Conservation (phyloP, 2,113 vertebrate genomes). For the Microtus oregoni region DNA sequence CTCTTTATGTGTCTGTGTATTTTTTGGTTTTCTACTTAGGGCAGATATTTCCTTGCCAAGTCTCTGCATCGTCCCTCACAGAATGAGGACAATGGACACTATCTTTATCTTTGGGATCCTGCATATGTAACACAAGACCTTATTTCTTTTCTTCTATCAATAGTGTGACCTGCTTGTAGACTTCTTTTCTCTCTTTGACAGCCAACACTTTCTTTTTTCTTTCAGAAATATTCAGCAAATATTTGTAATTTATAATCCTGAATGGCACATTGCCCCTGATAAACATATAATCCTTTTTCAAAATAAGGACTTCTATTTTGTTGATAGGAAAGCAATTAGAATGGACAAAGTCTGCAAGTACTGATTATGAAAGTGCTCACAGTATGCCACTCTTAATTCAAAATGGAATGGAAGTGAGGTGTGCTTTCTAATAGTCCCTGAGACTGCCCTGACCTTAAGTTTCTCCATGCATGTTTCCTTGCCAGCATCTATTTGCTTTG, state of each 20-base stretch:
- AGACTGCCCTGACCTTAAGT: neutral
- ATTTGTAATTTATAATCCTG: neutral
- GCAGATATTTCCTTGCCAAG: neutral
- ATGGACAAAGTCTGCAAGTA: constrained; percentile 27
- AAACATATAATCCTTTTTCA: neutral
- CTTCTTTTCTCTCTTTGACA: neutral
- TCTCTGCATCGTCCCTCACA: neutral
- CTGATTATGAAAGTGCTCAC: neutral
- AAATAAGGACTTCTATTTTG: neutral
- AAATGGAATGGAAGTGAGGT: neutral
- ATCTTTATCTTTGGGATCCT: constrained; percentile 60
- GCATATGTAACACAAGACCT: constrained; percentile 22
- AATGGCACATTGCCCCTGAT: neutral
- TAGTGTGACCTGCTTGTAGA: constrained; percentile 41
- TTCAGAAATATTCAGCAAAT: neutral
- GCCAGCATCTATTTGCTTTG: neutral
- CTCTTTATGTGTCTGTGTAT: neutral
- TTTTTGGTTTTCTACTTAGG: constrained; percentile 27
- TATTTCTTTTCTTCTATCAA: constrained; percentile 61
- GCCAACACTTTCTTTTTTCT: neutral
- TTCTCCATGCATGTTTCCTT: neutral
- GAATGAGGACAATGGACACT: constrained; percentile 59
- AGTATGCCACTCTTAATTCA: neutral
- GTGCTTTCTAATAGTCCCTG: neutral
- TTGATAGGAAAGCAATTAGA: neutral